Evolutionary conservation across 2,888 invertebrate species (phyloP).

Genomic region (Drosophila neotestacea): DNA sequence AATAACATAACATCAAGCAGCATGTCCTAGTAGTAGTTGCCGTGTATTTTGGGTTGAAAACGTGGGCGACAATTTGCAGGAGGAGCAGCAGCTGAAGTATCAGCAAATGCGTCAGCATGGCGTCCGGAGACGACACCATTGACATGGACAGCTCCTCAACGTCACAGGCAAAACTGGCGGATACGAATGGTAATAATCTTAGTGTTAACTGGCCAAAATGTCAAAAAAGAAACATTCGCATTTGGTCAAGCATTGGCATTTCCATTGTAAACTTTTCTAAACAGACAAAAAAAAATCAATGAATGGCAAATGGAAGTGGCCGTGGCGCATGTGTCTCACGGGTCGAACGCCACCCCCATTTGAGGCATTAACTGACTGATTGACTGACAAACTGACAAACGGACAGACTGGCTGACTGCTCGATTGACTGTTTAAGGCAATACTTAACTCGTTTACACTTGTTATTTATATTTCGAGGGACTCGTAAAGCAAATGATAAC

Average conservation of each 20-base stretch:
- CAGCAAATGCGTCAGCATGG: constrained; percentile 87
- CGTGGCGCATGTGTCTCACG: constrained; percentile 81
- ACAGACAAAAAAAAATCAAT: constrained; percentile 75
- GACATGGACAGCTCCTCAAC: constrained; percentile 90
- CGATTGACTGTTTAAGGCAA: constrained; percentile 18
- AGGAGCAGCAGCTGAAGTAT: constrained; percentile 29
- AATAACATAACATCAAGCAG: constrained; percentile 25
- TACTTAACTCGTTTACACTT: constrained; percentile 32
- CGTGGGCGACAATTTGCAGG: constrained; percentile 4
- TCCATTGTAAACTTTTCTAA: constrained; percentile 32
- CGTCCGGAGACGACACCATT: constrained; percentile 91
- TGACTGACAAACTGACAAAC: constrained; percentile 22
- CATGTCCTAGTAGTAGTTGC: constrained; percentile 68
- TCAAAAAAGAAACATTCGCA: background rate
- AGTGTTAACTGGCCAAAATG: constrained; percentile 15
- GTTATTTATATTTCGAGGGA: constrained; percentile 48
- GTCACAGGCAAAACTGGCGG: constrained; percentile 87
- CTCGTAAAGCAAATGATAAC: constrained; percentile 48
- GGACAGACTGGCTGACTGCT: constrained; percentile 16
- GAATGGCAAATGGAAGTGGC: constrained; percentile 78
- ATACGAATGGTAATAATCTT: constrained; percentile 81
- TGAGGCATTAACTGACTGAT: constrained; percentile 39
- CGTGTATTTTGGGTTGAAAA: constrained; percentile 20
- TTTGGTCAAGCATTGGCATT: constrained; percentile 23
- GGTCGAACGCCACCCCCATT: constrained; percentile 48